Evolutionary conservation across 2,888 invertebrate genomes (phyloP).

Genomic region (Lithosia quadra): DNA sequence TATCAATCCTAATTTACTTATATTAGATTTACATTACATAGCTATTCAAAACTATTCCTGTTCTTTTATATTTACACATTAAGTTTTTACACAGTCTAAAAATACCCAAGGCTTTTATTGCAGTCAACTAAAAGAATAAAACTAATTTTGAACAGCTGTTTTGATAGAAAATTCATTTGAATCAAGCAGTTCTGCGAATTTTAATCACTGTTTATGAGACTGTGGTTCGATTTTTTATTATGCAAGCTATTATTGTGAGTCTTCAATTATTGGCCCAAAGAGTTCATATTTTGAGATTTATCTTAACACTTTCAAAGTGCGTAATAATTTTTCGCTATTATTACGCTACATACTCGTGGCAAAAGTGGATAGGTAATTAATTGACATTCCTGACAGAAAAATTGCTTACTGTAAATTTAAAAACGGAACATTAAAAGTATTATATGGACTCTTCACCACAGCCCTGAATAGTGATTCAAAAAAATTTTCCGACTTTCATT

Average conservation of each 20-base stretch:
- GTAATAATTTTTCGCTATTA: not conserved
- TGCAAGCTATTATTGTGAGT: not conserved
- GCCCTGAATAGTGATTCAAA: conserved; percentile 23
- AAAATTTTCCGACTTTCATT: conserved; percentile 31
- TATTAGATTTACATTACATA: conserved; percentile 46
- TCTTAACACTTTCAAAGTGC: not conserved
- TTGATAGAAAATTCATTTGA: conserved; percentile 39
- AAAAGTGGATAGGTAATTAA: not conserved
- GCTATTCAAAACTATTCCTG: conserved; percentile 38
- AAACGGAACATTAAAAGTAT: not conserved
- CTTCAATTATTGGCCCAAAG: not conserved
- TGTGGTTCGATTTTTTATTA: not conserved
- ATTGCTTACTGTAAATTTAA: not conserved
- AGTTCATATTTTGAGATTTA: not conserved
- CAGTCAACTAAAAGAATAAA: conserved; percentile 27
- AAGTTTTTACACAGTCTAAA: conserved; percentile 16
- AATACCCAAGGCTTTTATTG: conserved; percentile 11
- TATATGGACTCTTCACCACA: not conserved
- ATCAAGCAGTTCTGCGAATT: not conserved
- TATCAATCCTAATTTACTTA: conserved; percentile 58
- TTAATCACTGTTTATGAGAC: not conserved
- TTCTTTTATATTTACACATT: conserved; percentile 20
- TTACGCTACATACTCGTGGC: not conserved
- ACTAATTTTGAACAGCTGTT: conserved; percentile 38
- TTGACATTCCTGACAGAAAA: not conserved